Evolutionary conservation across 2,797 vertebrate genomes (phyloP), one percentile per base, ranked within the genome.

Genomic region (Coregonus suidteri): DNA sequence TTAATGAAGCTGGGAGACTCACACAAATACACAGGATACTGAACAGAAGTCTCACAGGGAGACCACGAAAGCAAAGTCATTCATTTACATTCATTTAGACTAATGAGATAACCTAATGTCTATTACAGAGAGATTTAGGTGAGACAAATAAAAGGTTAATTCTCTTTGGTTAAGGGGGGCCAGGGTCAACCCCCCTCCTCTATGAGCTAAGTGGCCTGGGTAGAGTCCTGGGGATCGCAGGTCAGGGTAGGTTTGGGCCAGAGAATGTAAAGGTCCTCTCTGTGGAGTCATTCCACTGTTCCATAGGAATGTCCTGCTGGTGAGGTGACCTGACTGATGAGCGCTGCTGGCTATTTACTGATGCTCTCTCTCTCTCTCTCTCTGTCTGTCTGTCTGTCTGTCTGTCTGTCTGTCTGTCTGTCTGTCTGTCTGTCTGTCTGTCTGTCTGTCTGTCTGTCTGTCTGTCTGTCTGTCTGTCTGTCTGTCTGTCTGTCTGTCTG

Each of bases 1-100:
- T 25, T n/a, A 7, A 18, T 56, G 78, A 67, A 78, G 78, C 75
- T 71, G 77, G 75, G 76, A 87, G 89, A 85, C 86, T 59, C 41
- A 11, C 41, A 47, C 9, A 47, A 47, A 3, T 47, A 47, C 9
- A 47, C 41, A 47, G 41, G 41, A 7, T 9, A 47, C 5, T 2
- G 15, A 0, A n/a, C 7, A 25, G n/a, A 62, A 37, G 15, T n/a
- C 34, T 34, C 34, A 34, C 31, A 68, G 70, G 47, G 14, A 53
- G 20, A 47, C 37, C 7, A 41, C 41, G 2, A 7, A 47, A 47
- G 41, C 41, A 47, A 34, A 6, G 9, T 54, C 71, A 35, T 56
- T 54, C 25, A 56, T 15, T 53, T 30, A 13, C 25, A 30, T 76
- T 77, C 52, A 9, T 54, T 41, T 37, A 34, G 71, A 77, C 72